These are phyloP conservation scores for Drosophila subquinaria DNA, from an alignment of 2,888 invertebrate genomes.

Conservation along the genomic window DNA sequence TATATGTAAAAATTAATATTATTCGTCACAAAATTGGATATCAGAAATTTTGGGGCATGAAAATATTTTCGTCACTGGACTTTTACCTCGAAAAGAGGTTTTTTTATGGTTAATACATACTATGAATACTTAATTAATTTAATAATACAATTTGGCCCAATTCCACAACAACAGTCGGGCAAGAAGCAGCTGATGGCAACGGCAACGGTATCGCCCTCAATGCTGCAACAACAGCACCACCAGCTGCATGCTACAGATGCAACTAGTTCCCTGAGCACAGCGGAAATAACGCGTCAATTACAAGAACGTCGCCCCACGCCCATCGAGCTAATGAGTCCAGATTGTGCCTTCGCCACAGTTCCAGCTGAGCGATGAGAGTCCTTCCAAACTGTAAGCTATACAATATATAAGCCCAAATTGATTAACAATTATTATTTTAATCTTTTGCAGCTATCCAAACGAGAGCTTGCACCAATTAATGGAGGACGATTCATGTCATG, in stretches of 20 bases:
- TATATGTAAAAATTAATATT: too few relatives aligned
- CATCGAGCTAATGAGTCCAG: constrained; percentile 90
- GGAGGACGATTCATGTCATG: constrained; percentile 92
- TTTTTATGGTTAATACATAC: too few relatives aligned
- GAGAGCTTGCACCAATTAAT: constrained; percentile 90
- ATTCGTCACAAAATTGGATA: too few relatives aligned
- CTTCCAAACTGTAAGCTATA: constrained; percentile 90
- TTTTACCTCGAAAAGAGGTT: too few relatives aligned
- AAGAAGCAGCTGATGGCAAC: constrained; percentile 83
- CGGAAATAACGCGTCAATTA: constrained; percentile 95
- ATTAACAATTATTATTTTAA: neutral
- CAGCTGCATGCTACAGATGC: constrained; percentile 86
- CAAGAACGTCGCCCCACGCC: constrained; percentile 92
- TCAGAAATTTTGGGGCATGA: too few relatives aligned
- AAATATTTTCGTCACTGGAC: too few relatives aligned
- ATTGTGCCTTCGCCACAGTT: constrained; percentile 94
- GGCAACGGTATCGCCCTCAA: constrained; percentile 70
- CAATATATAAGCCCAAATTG: neutral
- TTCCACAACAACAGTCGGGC: constrained; percentile 42
- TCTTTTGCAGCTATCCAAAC: constrained; percentile 90
- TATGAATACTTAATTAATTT: too few relatives aligned
- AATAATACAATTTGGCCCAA: too few relatives aligned
- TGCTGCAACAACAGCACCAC: constrained; percentile 53
- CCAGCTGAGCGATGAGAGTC: constrained; percentile 97
- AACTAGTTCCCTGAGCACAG: constrained; percentile 95